Evolutionary conservation across 1,140 invertebrate genomes (phyloP), one percentile per base, ranked within the genome.

Genomic region (Acromyrmex charruanus): DNA sequence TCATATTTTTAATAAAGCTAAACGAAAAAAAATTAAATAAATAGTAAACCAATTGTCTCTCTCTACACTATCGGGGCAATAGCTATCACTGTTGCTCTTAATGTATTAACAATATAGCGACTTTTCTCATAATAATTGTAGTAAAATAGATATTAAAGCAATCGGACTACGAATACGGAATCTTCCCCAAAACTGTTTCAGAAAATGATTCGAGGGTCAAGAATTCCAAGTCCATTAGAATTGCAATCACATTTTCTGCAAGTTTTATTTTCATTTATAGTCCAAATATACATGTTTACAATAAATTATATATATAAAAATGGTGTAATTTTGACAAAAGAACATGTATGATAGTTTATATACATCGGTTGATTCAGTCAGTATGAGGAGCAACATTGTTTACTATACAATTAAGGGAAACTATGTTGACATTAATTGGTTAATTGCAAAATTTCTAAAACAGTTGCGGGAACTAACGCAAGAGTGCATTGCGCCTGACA

Each of bases 251-350:
- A 91, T 90, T 90, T 93, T 92, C 91, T 93, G 92, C 92, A 94
- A 93, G 94, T 87, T 94, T 94, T 94, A 94, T 94, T 94, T 94
- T 94, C 93, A 94, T 91, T 93, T 93, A 92, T 94, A 94, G 94
- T 94, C 93, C 93, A 94, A 94, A 94, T 94, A 94, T 94, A 94
- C 94, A 94, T 94, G 94, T 95, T 95, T 94, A 95, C 93, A 94
- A 93, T 94, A 94, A 94, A 93, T 94, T 95, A 94, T 95, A 94
- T 95, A 94, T 94, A 95, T 94, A 95, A 95, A 94, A 94, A 93
- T 93, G 92, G 91, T 93, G 91, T 94, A 93, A 93, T 94, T 94
- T 93, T 93, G 93, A 95, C 92, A 94, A 93, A 93, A 89, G 87
- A 93, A 93, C 90, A 91, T 91, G 88, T 93, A 86, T 93, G 90